Base-by-base conservation (phyloP, 2,888 invertebrate species). In the Cephus rjabovi region DNA sequence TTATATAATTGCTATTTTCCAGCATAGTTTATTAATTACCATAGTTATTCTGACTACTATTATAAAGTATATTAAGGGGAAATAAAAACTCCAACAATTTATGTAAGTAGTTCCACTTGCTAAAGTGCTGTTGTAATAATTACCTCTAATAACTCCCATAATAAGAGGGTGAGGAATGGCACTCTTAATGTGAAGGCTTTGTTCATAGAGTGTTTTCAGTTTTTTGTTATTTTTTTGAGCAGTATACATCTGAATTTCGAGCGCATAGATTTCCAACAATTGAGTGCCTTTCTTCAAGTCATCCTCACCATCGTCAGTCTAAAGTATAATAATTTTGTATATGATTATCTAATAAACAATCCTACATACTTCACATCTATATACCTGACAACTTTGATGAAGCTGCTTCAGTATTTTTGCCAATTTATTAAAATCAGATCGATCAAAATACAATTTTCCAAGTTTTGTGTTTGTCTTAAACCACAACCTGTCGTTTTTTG, bases 201-300 rank as follows among this genome's bases (percentile, higher is more conserved):
- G 98, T 92, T 99, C 99, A 89, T 99, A 99, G 23, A 99, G 93
- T 1, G 97, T 96, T 93, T 98, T 98, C 69, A 99, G 92, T 92
- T 99, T 98, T 92, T 99, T 99, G 91, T 99, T 99, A 91, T 99
- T 99, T 91, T 99, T 99, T 93, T 99, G 99, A 79, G 98, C 98
- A 0, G 99, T 99, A 92, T 99, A 99, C 99, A 99, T 99, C 93
- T 99, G 99, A 87, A 99, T 99, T 94, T 99, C 99, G 82, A 99
- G 92, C 0, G 99, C 99, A 91, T 99, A 99, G 81, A 99, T 99
- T 93, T 99, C 99, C 77, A 99, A 93, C 71, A 99, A 93, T 89
- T 99, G 99, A 0, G 99, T 99, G 80, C 98, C 99, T 92, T 99
- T 99, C 92, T 98, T 98, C 81, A 99, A 92, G 92, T 99, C 99